Conservation (phyloP, 2,888 invertebrate genomes). For the Ptycholaimellus sp. region DNA sequence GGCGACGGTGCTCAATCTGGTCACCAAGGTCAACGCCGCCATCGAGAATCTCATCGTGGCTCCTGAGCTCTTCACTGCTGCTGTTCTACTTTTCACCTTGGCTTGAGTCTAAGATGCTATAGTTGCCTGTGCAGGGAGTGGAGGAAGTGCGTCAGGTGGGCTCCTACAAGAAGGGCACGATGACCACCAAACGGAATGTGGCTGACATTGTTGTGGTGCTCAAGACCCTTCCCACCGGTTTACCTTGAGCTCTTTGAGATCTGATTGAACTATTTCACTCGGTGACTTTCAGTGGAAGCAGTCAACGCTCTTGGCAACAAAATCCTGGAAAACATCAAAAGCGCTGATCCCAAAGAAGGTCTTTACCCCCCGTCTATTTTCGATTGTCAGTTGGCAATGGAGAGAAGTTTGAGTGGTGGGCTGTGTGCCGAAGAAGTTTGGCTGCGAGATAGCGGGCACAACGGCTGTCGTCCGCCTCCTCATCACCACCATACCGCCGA, state of each 20-base stretch:
- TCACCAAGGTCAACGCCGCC: constrained; percentile 78
- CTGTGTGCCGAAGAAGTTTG: constrained; percentile 30
- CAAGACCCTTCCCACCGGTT: constrained; percentile 62
- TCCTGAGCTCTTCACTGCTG: constrained; percentile 74
- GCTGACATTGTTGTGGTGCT: constrained; percentile 89
- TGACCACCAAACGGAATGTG: constrained; percentile 76
- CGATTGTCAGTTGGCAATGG: not conserved
- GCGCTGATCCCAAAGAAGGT: constrained; percentile 29
- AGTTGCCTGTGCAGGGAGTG: constrained; percentile 45
- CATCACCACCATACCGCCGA: constrained; percentile 76
- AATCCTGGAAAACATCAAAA: constrained; percentile 58
- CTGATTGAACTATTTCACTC: too few relatives aligned
- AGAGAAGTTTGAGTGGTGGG: constrained; percentile 10
- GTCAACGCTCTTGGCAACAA: constrained; percentile 71
- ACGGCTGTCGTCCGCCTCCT: constrained; percentile 66
- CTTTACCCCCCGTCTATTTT: not conserved
- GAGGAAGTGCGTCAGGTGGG: constrained; percentile 89
- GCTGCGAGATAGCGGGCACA: constrained; percentile 62
- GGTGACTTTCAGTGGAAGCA: constrained; percentile 52
- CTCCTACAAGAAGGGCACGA: constrained; percentile 89
- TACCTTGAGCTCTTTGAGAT: not conserved
- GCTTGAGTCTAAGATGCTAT: not conserved
- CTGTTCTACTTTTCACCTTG: constrained; percentile 37
- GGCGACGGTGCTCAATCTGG: constrained; percentile 66
- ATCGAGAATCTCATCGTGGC: constrained; percentile 78